Conservation (phyloP, 2,888 invertebrate genomes). For the Teinopalpus imperialis region DNA sequence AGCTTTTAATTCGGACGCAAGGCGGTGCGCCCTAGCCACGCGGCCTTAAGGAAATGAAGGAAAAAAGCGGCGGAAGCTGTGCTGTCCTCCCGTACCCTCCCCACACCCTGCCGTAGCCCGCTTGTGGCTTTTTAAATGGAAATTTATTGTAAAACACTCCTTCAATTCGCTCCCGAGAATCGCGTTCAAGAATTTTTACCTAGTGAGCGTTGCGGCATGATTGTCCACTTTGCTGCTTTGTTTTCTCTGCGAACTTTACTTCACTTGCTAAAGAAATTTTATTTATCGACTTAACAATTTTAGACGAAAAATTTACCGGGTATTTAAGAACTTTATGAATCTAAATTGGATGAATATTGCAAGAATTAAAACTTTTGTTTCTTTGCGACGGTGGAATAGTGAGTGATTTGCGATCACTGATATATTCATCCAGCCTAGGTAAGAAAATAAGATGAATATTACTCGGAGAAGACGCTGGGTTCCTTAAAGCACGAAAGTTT, state of each 20-base stretch:
- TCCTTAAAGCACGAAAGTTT: no score
- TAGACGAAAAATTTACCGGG: neutral
- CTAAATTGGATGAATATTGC: no score
- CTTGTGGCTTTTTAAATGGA: constrained; percentile 81
- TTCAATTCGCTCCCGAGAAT: constrained; percentile 63
- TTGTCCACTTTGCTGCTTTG: constrained; percentile 37
- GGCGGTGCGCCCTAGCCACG: constrained; percentile 66
- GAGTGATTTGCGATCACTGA: no score
- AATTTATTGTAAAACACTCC: constrained; percentile 81
- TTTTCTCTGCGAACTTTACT: constrained; percentile 18
- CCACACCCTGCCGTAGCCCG: constrained; percentile 36
- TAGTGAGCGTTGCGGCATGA: constrained; percentile 45
- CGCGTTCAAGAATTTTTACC: constrained; percentile 61
- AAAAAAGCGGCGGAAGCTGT: constrained; percentile 77
- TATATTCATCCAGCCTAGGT: no score
- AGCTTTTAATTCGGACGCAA: constrained; percentile 65
- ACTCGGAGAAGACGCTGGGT: no score
- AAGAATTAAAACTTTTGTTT: no score
- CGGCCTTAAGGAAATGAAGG: constrained; percentile 79
- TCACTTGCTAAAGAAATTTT: constrained; percentile 8
- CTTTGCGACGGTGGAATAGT: no score
- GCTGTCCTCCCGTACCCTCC: constrained; percentile 40
- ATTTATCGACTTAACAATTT: constrained; percentile 6
- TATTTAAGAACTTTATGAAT: no score
- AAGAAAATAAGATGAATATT: no score